These are phyloP conservation scores for Dasypogon diadema DNA, from an alignment of 2,888 invertebrate species.

Conservation along the genomic window DNA sequence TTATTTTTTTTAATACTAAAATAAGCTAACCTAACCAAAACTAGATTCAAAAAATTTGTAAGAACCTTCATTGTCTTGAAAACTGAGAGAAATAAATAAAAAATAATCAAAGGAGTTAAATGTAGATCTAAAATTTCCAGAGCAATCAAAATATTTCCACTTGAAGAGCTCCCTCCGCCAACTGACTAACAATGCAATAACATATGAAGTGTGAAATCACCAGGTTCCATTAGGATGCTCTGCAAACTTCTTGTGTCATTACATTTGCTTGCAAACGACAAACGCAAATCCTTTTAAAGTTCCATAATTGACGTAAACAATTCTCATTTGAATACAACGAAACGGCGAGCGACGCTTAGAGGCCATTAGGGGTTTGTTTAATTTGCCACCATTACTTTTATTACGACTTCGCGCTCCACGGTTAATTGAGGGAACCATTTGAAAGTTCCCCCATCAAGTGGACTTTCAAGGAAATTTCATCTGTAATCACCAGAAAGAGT, in stretches of 20 bases:
- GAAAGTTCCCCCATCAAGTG: slow-evolving; percentile 35
- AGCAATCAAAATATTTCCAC: too few relatives aligned
- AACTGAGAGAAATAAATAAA: too few relatives aligned
- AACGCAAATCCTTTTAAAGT: slow-evolving; percentile 43
- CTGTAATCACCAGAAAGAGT: neutral
- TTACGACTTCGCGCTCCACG: slow-evolving; percentile 13
- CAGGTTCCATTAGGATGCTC: neutral
- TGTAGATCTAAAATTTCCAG: too few relatives aligned
- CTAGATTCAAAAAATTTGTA: too few relatives aligned
- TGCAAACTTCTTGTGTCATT: neutral
- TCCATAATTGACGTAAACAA: slow-evolving; percentile 31
- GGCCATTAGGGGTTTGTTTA: slow-evolving; percentile 47
- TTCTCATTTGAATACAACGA: slow-evolving; percentile 39
- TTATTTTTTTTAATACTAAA: too few relatives aligned
- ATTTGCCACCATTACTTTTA: slow-evolving; percentile 49
- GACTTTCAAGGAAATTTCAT: slow-evolving; percentile 19
- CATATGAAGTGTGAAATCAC: neutral
- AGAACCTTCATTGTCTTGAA: too few relatives aligned
- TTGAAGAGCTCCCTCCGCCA: too few relatives aligned
- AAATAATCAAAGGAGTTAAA: too few relatives aligned
- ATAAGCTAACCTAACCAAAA: too few relatives aligned
- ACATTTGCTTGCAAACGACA: neutral
- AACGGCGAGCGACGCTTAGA: slow-evolving; percentile 16
- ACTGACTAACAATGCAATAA: too few relatives aligned
- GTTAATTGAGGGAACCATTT: slow-evolving; percentile 36